Evolutionary conservation across 2,888 invertebrate genomes (phyloP).

Genomic region (Aphrophora alni): DNA sequence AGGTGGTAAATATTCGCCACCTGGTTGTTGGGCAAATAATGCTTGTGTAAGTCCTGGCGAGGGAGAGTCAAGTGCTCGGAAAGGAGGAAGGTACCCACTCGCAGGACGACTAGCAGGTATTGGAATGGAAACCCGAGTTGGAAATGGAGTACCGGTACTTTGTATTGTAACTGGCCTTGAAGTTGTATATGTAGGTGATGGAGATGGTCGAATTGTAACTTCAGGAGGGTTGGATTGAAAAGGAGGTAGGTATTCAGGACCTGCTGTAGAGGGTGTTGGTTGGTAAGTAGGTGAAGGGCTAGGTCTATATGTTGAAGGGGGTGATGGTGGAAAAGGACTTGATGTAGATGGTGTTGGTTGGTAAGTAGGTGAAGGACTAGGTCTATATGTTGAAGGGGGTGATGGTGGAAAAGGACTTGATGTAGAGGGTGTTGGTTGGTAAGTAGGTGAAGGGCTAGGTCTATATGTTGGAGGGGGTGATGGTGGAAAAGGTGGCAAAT

Average conservation of each 20-base stretch:
- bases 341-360: not conserved
- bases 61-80: not conserved
- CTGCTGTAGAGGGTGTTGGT: not conserved
- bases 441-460: not conserved
- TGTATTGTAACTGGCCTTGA: not conserved
- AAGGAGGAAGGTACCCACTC: not conserved
- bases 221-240: not conserved
- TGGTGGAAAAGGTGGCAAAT: not conserved
- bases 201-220: not conserved
- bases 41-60: not conserved
- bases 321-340: not conserved
- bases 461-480: not conserved
- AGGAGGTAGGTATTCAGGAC: not conserved
- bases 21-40: not conserved
- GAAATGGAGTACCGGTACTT: not conserved
- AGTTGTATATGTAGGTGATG: not conserved
- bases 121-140: not conserved
- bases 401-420: not conserved
- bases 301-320: not conserved
- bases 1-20: not conserved
- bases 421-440: not conserved
- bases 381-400: not conserved
- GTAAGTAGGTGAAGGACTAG: not conserved
- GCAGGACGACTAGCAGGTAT: slow-evolving; percentile 39
- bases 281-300: not conserved